phyloP scores from a whole-genome alignment of 2,797 vertebrate genomes.

The Acipenser oxyrinchus region DNA sequence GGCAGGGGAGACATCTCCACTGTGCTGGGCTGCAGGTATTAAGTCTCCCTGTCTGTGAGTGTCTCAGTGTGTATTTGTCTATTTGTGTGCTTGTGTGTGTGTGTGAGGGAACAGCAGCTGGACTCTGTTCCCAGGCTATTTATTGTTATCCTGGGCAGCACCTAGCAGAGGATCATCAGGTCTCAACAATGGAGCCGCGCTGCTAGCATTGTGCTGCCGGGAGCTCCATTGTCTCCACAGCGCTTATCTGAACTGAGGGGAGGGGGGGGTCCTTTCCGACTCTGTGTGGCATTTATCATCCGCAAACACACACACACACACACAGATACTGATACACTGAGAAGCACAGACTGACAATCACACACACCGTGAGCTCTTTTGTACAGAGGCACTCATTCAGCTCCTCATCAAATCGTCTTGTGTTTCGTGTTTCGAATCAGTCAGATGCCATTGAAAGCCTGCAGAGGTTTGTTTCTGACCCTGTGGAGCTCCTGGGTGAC shows the following conservation, averaged over 20 bases:
- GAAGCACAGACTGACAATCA: too few species aligned
- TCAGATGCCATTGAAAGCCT: too few species aligned
- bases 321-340: too few species aligned
- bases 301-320: neutral
- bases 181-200: neutral
- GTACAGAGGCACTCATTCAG: too few species aligned
- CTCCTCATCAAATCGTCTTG: too few species aligned
- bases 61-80: neutral
- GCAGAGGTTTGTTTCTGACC: too few species aligned
- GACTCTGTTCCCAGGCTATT: neutral
- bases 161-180: neutral
- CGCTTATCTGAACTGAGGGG: neutral
- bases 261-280: constrained; percentile 22
- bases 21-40: too few species aligned
- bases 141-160: neutral
- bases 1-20: constrained; percentile 11
- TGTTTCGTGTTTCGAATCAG: too few species aligned
- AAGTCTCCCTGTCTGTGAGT: too few species aligned
- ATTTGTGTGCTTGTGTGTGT: neutral
- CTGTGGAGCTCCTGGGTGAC: too few species aligned
- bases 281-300: constrained; percentile 35
- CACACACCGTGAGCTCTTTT: too few species aligned
- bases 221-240: neutral
- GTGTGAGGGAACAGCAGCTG: neutral
- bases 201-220: neutral